Base-by-base conservation (phyloP, 2,797 vertebrate genomes). In the Oryzias sinensis region DNA sequence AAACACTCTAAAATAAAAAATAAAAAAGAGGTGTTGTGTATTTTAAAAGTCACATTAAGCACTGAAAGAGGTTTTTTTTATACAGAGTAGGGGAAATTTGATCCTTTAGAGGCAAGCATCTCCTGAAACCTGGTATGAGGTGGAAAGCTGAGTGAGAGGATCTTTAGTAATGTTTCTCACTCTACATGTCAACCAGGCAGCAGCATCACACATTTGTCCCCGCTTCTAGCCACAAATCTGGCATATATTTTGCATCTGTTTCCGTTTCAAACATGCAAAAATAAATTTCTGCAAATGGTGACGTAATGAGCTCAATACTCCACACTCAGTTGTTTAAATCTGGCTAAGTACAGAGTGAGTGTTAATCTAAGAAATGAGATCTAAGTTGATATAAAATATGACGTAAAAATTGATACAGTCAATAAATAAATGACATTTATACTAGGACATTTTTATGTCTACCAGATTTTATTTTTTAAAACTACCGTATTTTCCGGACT, bases 261-360 rank as follows among this genome's bases (percentile, higher is more conserved):
- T 59, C 44, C 41, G 1, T 55, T 7, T 13, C 18, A 59, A 65
- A 68, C 65, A 69, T 5, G 43, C 72, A 56, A 54, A 45, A 59
- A 56, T 77, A 50, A 76, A 65, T 64, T 79, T 18, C 5, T 1
- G 16, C 8, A 11, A 43, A 43, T 37, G 20, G 37, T 88, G 84
- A 80, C 61, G 72, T 61, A 84, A 84, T 53, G 14, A 55, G 45
- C 42, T 62, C 72, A 84, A 79, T 80, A 71, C 47, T 59, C 50
- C 27, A 49, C 6, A 4, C 37, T 48, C 24, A 37, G 54, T 50
- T 62, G 55, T 49, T 54, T 59, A 66, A 83, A 57, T n/a, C 37
- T 53, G 24, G 52, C 65, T 20, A 76, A 72, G 79, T 57, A 68
- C 54, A 18, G 22, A 6, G 43, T 49, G 68, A 48, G 24, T 69